phyloP scores from a whole-genome alignment of 2,888 invertebrate genomes.

The Monochamus alternatus region DNA sequence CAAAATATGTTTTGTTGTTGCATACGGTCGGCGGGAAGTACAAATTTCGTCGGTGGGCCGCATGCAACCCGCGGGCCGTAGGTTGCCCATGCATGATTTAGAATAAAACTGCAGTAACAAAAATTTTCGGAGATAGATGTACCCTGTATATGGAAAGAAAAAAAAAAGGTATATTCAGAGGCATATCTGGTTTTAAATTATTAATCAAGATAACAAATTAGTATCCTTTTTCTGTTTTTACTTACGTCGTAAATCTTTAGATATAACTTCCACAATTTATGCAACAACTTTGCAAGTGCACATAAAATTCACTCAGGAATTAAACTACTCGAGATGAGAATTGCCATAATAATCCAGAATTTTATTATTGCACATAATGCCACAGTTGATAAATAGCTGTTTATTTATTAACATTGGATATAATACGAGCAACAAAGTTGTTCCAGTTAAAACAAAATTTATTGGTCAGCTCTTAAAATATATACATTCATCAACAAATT shows the following conservation, averaged over 20 bases:
- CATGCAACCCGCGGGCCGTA: no score
- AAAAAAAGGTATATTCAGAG: no score
- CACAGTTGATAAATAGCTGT: conserved; percentile 34
- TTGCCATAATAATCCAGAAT: conserved; percentile 29
- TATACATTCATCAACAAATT: conserved; percentile 36
- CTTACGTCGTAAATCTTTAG: neutral
- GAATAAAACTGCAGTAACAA: no score
- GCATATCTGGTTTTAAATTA: no score
- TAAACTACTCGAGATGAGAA: conserved; percentile 18
- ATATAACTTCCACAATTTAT: neutral
- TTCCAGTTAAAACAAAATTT: conserved; percentile 34
- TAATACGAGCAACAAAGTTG: conserved; percentile 33
- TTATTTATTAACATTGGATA: conserved; percentile 34
- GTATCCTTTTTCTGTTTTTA: no score
- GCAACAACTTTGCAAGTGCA: conserved; percentile 18
- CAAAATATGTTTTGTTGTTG: no score
- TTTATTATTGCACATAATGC: conserved; percentile 35
- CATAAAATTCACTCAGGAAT: conserved; percentile 16
- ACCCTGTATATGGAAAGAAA: no score
- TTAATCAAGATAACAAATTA: no score
- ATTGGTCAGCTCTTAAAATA: conserved; percentile 29
- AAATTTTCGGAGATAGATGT: no score
- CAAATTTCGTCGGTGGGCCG: no score
- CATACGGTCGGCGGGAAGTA: no score
- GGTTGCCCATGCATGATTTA: no score